Conservation (phyloP, 2,113 vertebrate species). For the Thryonomys swinderianus region DNA sequence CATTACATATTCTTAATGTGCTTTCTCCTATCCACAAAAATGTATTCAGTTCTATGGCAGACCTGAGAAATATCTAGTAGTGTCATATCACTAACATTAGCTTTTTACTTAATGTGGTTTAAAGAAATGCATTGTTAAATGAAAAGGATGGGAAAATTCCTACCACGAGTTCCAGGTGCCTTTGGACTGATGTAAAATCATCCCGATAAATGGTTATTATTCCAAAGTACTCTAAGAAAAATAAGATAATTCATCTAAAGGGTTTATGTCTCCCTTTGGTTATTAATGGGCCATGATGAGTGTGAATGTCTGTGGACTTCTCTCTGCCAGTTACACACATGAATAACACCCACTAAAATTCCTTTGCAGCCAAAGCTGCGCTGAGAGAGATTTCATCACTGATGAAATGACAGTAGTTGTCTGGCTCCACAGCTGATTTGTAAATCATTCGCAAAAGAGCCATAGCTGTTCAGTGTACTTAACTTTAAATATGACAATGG, state of each 20-base stretch:
- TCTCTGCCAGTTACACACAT: slow-evolving; percentile 69
- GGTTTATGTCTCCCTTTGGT: slow-evolving; percentile 35
- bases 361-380: slow-evolving; percentile 61
- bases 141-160: not conserved
- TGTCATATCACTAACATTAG: not conserved
- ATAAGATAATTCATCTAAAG: slow-evolving; percentile 46
- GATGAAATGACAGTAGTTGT: slow-evolving; percentile 55
- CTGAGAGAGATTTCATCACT: slow-evolving; percentile 74
- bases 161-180: not conserved
- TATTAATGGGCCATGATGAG: slow-evolving; percentile 68
- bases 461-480: slow-evolving; percentile 57
- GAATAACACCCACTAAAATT: slow-evolving; percentile 62
- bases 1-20: no score
- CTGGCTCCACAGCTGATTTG: slow-evolving; percentile 66
- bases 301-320: not conserved
- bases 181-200: slow-evolving; percentile 34
- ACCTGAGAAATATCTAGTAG: not conserved
- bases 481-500: slow-evolving; percentile 62
- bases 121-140: not conserved
- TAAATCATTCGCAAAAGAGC: slow-evolving; percentile 62
- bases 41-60: not conserved
- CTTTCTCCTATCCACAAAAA: not conserved
- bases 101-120: not conserved
- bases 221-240: slow-evolving; percentile 20
- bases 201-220: slow-evolving; percentile 10